These are phyloP conservation scores for Acipenser ruthenus DNA, from an alignment of 2,797 vertebrate species.

Conservation along the genomic window DNA sequence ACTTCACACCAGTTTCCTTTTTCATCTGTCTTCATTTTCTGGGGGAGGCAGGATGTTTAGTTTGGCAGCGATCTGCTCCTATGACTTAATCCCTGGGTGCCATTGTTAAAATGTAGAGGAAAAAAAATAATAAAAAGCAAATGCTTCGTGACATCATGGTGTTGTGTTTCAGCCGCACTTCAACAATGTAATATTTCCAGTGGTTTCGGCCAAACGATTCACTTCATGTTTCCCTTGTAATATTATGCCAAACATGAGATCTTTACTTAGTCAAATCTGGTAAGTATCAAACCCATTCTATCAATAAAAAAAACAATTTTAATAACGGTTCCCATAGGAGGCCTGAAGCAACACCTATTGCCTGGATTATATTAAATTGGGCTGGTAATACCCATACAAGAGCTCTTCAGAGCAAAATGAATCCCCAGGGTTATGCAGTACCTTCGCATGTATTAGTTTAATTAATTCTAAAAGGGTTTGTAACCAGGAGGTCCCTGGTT, in stretches of 20 bases:
- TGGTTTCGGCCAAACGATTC: constrained; percentile 51
- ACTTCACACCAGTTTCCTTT: constrained; percentile 61
- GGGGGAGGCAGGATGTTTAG: constrained; percentile 62
- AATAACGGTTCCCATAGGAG: constrained; percentile 53
- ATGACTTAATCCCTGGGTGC: constrained; percentile 66
- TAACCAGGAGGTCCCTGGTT: too few relatives aligned
- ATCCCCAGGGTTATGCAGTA: constrained; percentile 27
- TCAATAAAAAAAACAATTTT: constrained; percentile 57
- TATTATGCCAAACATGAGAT: constrained; percentile 62
- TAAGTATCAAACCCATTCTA: constrained; percentile 58
- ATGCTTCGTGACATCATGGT: constrained; percentile 36
- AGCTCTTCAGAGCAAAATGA: constrained; percentile 52
- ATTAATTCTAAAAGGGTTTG: too few relatives aligned
- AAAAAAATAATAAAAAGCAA: constrained; percentile 63
- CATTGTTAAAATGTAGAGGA: constrained; percentile 47
- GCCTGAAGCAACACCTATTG: constrained; percentile 47
- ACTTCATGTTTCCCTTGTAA: constrained; percentile 59
- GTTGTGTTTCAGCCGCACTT: constrained; percentile 50
- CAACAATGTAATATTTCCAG: constrained; percentile 53
- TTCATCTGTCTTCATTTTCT: constrained; percentile 52
- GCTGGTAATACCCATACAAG: constrained; percentile 56
- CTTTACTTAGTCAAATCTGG: constrained; percentile 60
- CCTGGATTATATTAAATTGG: constrained; percentile 57
- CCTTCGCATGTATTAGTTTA: too few relatives aligned
- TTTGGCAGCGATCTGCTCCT: constrained; percentile 47